Evolutionary conservation across 2,888 invertebrate species (phyloP).

Genomic region (Lapara coniferarum): DNA sequence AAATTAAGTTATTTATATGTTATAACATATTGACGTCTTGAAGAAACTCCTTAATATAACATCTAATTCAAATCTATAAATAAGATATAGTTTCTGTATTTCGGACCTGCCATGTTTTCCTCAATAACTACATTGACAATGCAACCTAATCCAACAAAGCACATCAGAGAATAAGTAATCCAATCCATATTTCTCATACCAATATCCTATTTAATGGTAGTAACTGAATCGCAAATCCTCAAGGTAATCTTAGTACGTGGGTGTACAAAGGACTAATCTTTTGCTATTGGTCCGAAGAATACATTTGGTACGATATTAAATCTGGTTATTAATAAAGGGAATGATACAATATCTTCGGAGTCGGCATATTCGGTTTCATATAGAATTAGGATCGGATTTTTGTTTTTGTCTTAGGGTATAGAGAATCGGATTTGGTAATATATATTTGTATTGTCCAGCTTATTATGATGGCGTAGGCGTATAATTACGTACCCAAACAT

Average conservation of each 20-base stretch:
- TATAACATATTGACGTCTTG: too few relatives aligned
- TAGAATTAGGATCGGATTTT: background rate
- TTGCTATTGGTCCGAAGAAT: slow-evolving; percentile 16
- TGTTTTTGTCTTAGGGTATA: background rate
- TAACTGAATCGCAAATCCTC: background rate
- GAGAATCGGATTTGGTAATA: background rate
- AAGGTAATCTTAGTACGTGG: slow-evolving; percentile 17
- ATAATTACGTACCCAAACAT: too few relatives aligned
- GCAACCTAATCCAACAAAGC: background rate
- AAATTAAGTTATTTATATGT: too few relatives aligned
- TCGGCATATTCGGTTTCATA: background rate
- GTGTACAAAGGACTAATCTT: slow-evolving; percentile 16
- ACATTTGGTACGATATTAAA: slow-evolving; percentile 18
- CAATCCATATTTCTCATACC: slow-evolving; percentile 1
- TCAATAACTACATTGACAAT: background rate
- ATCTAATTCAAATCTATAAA: too few relatives aligned
- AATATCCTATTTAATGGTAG: background rate
- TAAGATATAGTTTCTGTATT: too few relatives aligned
- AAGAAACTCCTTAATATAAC: too few relatives aligned
- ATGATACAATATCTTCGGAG: background rate
- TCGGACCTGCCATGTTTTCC: too few relatives aligned
- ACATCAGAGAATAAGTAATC: background rate
- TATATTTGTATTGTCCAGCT: too few relatives aligned
- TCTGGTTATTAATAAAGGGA: slow-evolving; percentile 17
- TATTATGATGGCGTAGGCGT: too few relatives aligned